Conservation (phyloP, 1,140 invertebrate species). For the Hycleus phaleratus region DNA sequence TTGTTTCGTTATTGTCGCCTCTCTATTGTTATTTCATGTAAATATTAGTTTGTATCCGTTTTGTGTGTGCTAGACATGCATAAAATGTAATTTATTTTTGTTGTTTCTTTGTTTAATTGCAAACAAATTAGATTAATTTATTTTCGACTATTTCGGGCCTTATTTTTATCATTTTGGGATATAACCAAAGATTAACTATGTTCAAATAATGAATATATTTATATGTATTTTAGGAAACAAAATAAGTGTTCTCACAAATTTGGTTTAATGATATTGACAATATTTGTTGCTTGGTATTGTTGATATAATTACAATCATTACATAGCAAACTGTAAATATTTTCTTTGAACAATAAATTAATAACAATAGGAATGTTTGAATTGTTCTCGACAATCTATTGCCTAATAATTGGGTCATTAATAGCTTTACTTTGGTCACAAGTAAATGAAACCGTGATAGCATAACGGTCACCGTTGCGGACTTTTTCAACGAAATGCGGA, state of each 20-base stretch:
- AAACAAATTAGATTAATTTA: conserved; percentile 7
- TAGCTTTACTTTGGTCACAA: conserved; percentile 60
- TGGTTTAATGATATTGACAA: conserved; percentile 16
- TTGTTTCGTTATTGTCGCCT: background rate
- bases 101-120: background rate
- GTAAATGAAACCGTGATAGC: conserved; percentile 81
- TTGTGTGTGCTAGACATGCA: conserved; percentile 2
- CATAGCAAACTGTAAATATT: background rate
- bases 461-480: conserved; percentile 64
- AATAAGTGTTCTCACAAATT: conserved; percentile 3
- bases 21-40: conserved; percentile 11
- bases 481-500: conserved; percentile 72
- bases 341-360: background rate
- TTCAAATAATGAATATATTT: too few relatives aligned
- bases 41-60: conserved; percentile 16
- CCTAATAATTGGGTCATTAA: conserved; percentile 48
- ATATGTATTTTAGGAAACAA: background rate
- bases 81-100: conserved; percentile 9
- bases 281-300: conserved; percentile 28
- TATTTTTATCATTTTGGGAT: conserved; percentile 20
- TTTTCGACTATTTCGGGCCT: conserved; percentile 9
- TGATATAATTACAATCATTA: conserved; percentile 16
- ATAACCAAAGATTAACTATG: conserved; percentile 16
- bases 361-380: background rate
- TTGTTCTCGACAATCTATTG: background rate